phyloP scores from a whole-genome alignment of 2,888 invertebrate genomes.

The Leucoma salicis region DNA sequence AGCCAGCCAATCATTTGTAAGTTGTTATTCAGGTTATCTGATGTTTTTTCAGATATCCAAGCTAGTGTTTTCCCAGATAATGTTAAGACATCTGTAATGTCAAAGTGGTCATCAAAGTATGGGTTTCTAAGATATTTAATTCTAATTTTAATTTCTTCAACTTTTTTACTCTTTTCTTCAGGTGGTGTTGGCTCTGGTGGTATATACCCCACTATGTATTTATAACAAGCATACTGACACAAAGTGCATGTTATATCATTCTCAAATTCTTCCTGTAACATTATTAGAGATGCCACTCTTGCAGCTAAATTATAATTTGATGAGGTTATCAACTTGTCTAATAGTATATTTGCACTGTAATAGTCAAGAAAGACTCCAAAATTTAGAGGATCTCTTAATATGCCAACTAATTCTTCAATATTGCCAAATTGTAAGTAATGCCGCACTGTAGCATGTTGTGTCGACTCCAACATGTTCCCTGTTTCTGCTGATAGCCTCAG shows the following conservation, averaged over 20 bases:
- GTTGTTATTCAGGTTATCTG: constrained; percentile 78
- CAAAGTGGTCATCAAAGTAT: constrained; percentile 95
- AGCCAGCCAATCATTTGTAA: constrained; percentile 85
- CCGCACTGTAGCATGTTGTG: constrained; percentile 90
- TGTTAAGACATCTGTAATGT: constrained; percentile 86
- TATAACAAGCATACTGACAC: constrained; percentile 88
- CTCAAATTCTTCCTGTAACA: constrained; percentile 94
- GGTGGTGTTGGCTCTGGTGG: constrained; percentile 38
- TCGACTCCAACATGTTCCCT: constrained; percentile 87
- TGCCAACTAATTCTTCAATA: constrained; percentile 84
- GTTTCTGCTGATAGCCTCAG: constrained; percentile 88
- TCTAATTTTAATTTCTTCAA: constrained; percentile 87
- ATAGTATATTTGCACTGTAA: constrained; percentile 88
- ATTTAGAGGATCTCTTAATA: constrained; percentile 90
- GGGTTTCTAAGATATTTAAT: constrained; percentile 91
- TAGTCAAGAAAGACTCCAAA: constrained; percentile 96
- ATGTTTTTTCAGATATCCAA: constrained; percentile 78
- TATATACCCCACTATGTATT: constrained; percentile 78
- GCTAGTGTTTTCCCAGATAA: constrained; percentile 92
- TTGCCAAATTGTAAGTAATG: constrained; percentile 79
- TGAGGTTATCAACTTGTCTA: constrained; percentile 89
- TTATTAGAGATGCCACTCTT: constrained; percentile 88
- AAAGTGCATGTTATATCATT: constrained; percentile 87
- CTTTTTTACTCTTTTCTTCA: constrained; percentile 55
- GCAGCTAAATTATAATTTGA: constrained; percentile 88